Evolutionary conservation across 35 echinoderm and acorn worm genomes (phyloP).

Genomic region (Apostichopus parvimensis): DNA sequence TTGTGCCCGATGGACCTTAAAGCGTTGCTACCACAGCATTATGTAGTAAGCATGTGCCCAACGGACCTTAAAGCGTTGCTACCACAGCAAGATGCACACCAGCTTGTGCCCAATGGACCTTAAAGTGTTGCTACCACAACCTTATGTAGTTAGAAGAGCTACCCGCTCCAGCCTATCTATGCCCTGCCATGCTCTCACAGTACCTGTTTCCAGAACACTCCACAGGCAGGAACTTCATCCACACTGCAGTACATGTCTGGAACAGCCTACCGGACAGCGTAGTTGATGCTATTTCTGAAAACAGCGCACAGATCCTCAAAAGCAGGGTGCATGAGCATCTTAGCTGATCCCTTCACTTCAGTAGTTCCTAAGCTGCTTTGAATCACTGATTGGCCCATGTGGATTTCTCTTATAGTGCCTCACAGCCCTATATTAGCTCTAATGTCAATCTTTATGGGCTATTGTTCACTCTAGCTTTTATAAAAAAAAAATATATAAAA

Average conservation of each 20-base stretch:
- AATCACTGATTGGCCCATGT: too few species aligned
- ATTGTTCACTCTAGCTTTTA: too few species aligned
- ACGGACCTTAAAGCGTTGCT: not conserved
- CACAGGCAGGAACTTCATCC: not conserved
- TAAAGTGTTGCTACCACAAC: not conserved
- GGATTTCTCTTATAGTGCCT: too few species aligned
- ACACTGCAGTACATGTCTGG: not conserved
- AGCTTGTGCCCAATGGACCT: not conserved
- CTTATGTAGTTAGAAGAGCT: not conserved
- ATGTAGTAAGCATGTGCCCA: not conserved
- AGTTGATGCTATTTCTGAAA: too few species aligned
- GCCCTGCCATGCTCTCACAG: not conserved
- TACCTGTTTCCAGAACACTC: not conserved
- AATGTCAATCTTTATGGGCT: too few species aligned
- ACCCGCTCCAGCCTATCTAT: not conserved
- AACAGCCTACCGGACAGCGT: too few species aligned
- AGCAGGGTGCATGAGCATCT: too few species aligned
- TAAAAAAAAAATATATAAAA: too few species aligned
- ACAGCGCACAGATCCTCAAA: too few species aligned
- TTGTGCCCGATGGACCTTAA: not conserved
- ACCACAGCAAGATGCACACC: not conserved
- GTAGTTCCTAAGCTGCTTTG: too few species aligned
- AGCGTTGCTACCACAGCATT: not conserved
- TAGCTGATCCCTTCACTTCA: too few species aligned
- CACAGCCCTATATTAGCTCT: too few species aligned